These are phyloP conservation scores for Conus canariensis DNA, from an alignment of 2,888 invertebrate species.

Conservation along the genomic window DNA sequence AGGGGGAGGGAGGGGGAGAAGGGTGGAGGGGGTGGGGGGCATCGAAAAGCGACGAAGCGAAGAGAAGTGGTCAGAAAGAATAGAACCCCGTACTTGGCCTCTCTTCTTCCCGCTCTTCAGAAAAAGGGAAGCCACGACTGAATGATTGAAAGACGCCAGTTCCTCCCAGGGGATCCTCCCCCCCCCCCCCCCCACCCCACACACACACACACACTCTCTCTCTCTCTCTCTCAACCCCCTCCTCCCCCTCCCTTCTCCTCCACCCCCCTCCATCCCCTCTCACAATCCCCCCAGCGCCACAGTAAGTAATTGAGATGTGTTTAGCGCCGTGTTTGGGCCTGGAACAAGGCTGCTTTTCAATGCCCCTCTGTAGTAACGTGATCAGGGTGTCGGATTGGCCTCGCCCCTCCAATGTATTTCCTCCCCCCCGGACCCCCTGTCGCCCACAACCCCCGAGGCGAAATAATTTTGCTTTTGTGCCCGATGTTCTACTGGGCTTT, in stretches of 20 bases:
- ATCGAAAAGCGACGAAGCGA: background rate
- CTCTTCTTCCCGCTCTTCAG: background rate
- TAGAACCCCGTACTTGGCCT: background rate
- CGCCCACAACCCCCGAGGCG: slow-evolving; percentile 37
- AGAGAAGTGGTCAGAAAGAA: background rate
- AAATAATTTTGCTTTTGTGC: slow-evolving; percentile 51
- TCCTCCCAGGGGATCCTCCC: background rate
- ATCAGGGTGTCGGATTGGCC: slow-evolving; percentile 48
- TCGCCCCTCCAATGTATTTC: slow-evolving; percentile 7
- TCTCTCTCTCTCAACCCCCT: background rate
- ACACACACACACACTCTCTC: too few relatives aligned
- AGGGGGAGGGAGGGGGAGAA: background rate
- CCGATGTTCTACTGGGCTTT: slow-evolving; percentile 29
- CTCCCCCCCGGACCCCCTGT: slow-evolving; percentile 42
- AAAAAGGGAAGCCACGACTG: background rate
- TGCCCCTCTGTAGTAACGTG: slow-evolving; percentile 38
- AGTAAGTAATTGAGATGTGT: slow-evolving; percentile 39
- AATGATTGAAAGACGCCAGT: slow-evolving; percentile 14
- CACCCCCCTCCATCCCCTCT: background rate
- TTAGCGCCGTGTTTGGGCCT: slow-evolving; percentile 23
- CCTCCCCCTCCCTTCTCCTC: background rate
- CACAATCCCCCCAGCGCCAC: background rate
- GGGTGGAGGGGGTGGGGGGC: background rate
- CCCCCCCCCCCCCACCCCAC: background rate
- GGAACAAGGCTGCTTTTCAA: background rate